A percentile compares a stretch with the other conserved stretches of the same genome.
These are phyloP conservation scores for Eupithecia inturbata DNA, from an alignment of 2,888 invertebrate genomes.

Conservation along the genomic window DNA sequence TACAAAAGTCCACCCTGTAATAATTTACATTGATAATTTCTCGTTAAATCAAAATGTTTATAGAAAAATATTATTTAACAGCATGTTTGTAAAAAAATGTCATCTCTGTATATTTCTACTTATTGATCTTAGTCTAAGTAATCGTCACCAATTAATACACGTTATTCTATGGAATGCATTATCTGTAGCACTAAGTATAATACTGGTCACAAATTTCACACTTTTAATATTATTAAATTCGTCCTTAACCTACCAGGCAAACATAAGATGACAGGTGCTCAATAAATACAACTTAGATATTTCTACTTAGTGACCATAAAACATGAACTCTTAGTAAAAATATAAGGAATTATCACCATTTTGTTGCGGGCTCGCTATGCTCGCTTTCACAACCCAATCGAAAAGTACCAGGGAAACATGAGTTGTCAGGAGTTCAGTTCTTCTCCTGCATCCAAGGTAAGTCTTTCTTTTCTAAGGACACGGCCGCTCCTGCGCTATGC, in stretches of 20 bases:
- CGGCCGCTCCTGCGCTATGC: constrained; percentile 73
- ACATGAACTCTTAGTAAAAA: neutral
- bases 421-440: constrained; percentile 40
- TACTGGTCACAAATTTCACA: constrained; percentile 70
- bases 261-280: constrained; percentile 36
- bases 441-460: constrained; percentile 63
- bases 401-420: constrained; percentile 53
- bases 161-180: constrained; percentile 56
- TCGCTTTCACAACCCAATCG: constrained; percentile 18
- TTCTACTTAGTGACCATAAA: neutral
- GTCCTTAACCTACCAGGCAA: constrained; percentile 41
- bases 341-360: constrained; percentile 8
- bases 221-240: constrained; percentile 41
- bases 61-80: constrained; percentile 7
- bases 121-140: neutral
- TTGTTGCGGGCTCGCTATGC: neutral
- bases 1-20: constrained; percentile 47
- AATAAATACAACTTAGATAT: neutral
- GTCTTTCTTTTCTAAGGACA: constrained; percentile 70
- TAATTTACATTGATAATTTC: constrained; percentile 41
- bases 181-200: constrained; percentile 56
- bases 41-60: constrained; percentile 21
- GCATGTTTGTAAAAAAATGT: constrained; percentile 21
- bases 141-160: constrained; percentile 49
- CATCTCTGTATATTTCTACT: constrained; percentile 3